phyloP scores from a whole-genome alignment of 2,113 vertebrate genomes.

The Bubalus kerabau region DNA sequence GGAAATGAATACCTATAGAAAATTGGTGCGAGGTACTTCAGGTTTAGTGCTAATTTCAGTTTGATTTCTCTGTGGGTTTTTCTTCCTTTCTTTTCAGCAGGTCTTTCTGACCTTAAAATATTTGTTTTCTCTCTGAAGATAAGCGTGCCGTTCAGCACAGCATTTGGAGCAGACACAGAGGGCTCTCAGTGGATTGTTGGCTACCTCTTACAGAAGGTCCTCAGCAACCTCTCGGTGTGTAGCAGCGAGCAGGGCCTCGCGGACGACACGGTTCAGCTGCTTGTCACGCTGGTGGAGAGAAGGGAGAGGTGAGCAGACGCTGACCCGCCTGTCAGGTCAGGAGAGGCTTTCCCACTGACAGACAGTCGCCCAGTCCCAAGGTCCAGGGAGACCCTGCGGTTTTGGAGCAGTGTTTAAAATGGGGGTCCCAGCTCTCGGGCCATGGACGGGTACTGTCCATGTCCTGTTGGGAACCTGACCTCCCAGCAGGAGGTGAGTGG shows the following conservation, averaged over 20 bases:
- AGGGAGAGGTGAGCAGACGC: slow-evolving; percentile 88
- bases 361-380: neutral
- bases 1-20: neutral
- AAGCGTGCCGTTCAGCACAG: slow-evolving; percentile 94
- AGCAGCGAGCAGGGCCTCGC: slow-evolving; percentile 96
- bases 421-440: neutral
- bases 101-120: slow-evolving; percentile 67
- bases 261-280: slow-evolving; percentile 96
- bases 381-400: neutral
- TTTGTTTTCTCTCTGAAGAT: slow-evolving; percentile 83
- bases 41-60: slow-evolving; percentile 63
- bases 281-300: slow-evolving; percentile 97
- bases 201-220: slow-evolving; percentile 98
- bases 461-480: neutral
- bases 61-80: slow-evolving; percentile 47
- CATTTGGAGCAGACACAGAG: slow-evolving; percentile 97
- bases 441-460: neutral
- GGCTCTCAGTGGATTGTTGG: slow-evolving; percentile 98
- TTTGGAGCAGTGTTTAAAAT: neutral
- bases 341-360: neutral
- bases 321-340: neutral
- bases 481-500: neutral
- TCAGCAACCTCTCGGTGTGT: slow-evolving; percentile 98
- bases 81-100: slow-evolving; percentile 21
- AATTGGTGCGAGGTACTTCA: slow-evolving; percentile 10